phyloP scores from a whole-genome alignment of 2,888 invertebrate species.

The Mesochorus sp. region DNA sequence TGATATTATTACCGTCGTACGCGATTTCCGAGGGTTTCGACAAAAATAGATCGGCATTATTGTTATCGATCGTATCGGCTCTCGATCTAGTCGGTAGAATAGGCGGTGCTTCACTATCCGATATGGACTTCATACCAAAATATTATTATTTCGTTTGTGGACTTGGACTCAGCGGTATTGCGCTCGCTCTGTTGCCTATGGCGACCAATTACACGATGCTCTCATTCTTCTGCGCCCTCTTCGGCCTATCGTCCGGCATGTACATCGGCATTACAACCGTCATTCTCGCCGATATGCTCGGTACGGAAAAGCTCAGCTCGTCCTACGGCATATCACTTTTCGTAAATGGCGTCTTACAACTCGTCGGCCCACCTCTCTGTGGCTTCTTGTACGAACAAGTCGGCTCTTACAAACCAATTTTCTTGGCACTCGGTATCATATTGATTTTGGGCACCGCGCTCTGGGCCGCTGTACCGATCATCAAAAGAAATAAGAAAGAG shows the following conservation, averaged over 20 bases:
- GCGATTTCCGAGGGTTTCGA: constrained; percentile 88
- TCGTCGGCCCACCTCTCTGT: constrained; percentile 91
- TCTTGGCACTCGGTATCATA: constrained; percentile 88
- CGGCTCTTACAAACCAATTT: constrained; percentile 87
- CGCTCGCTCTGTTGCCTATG: constrained; percentile 88
- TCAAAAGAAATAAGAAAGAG: constrained; percentile 82
- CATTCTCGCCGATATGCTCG: constrained; percentile 93
- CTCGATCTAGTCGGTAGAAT: constrained; percentile 92
- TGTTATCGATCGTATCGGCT: constrained; percentile 92
- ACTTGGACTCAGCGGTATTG: constrained; percentile 89
- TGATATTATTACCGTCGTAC: constrained; percentile 91
- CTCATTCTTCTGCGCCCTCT: constrained; percentile 88
- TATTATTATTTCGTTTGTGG: constrained; percentile 92
- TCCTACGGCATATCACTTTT: constrained; percentile 94
- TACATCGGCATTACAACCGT: constrained; percentile 95
- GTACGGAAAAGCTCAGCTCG: constrained; percentile 90
- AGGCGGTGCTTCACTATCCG: constrained; percentile 92
- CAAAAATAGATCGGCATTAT: constrained; percentile 88
- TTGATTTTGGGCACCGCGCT: constrained; percentile 88
- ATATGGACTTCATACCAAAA: constrained; percentile 89
- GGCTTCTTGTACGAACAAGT: constrained; percentile 88
- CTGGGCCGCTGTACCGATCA: constrained; percentile 90
- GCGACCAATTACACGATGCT: constrained; percentile 86
- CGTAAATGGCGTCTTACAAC: constrained; percentile 91
- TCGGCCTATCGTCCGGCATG: constrained; percentile 92